These are phyloP conservation scores for Lucifuga dentata DNA, from an alignment of 2,113 vertebrate species.

Conservation along the genomic window DNA sequence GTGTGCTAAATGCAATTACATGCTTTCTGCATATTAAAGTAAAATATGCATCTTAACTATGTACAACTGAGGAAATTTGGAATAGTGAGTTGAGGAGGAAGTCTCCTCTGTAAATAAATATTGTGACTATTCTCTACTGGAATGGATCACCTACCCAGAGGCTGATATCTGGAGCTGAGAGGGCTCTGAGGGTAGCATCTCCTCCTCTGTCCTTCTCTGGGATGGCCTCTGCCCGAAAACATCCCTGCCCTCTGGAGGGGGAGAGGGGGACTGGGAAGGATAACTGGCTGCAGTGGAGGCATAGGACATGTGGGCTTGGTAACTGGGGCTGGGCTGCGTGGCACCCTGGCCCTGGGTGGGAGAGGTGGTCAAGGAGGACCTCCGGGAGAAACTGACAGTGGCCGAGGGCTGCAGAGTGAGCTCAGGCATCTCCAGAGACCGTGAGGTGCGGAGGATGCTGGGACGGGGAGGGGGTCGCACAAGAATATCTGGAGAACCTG, in stretches of 20 bases:
- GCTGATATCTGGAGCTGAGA: slow-evolving; percentile 91
- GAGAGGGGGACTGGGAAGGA: slow-evolving; percentile 89
- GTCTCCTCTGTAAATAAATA: slow-evolving; percentile 65
- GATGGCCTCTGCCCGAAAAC: slow-evolving; percentile 94
- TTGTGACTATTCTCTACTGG: slow-evolving; percentile 71
- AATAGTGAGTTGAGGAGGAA: slow-evolving; percentile 55
- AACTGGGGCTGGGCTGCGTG: slow-evolving; percentile 84
- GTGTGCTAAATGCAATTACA: slow-evolving; percentile 80
- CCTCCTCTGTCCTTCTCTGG: slow-evolving; percentile 92
- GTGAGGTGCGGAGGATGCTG: slow-evolving; percentile 89
- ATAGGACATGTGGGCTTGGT: slow-evolving; percentile 88
- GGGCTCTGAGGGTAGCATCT: slow-evolving; percentile 94
- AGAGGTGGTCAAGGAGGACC: slow-evolving; percentile 92
- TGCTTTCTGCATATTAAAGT: slow-evolving; percentile 79
- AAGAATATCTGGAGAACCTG: slow-evolving; percentile 94
- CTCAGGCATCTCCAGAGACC: slow-evolving; percentile 91
- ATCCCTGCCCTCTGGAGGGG: slow-evolving; percentile 90
- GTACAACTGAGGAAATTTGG: slow-evolving; percentile 60
- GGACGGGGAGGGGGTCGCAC: slow-evolving; percentile 93
- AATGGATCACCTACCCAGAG: slow-evolving; percentile 94
- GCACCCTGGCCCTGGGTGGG: slow-evolving; percentile 90
- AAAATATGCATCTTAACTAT: slow-evolving; percentile 74
- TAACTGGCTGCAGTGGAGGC: slow-evolving; percentile 91
- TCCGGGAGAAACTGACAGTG: slow-evolving; percentile 92
- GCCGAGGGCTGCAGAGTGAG: slow-evolving; percentile 92